Base-by-base conservation (phyloP, 1,140 invertebrate genomes). In the Phymorhynchus buccinoides region DNA sequence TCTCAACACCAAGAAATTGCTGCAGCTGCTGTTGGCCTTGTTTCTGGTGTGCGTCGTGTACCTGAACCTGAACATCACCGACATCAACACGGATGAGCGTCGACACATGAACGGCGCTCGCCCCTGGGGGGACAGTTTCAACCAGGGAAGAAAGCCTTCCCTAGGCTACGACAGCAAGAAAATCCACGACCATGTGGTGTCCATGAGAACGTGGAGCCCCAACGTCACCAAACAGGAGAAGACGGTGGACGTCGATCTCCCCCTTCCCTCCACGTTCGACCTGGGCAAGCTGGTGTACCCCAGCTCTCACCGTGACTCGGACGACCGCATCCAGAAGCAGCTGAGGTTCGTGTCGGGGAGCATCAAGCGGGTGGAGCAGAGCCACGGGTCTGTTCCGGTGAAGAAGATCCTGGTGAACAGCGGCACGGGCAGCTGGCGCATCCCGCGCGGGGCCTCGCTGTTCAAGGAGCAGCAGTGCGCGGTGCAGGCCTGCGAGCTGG, bases 381-480 rank as follows among this genome's bases (percentile, higher is more conserved):
- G 32, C 27, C 80, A 39, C 14, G 56, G 86, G 84, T 37, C 80
- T 2, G 80, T 87, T 22, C 81, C 86, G 52, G 83, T 88, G 9
- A 92, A 91, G 84, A 88, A 88, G 14, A 92, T 92, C 41, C 62
- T 91, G 1, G 32, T 90, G 16, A 89, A 88, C 75, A 88, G 86
- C 79, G 91, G 91, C 9, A 80, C 90, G 14, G 87, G 88, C 14
- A 88, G 88, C 37, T 89, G 88, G 87, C 80, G 82, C 78, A 83
- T 91, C 16, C 84, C 88, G 56, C 75, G 32, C 35, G 90, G 90
- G 16, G 87, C 86, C 37, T 71, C 87, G 16, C 83, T 86, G 6
- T 92, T 92, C 56, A 77, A 85, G 4, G 86, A 89, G 9, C 85
- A 91, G 32, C 87, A 92, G 52, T 92, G 91, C 87, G 88, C 88